A percentile compares a stretch with the other conserved stretches of the same genome.
Conservation (phyloP, 2,888 invertebrate species). For the Silvanus unidentatus region DNA sequence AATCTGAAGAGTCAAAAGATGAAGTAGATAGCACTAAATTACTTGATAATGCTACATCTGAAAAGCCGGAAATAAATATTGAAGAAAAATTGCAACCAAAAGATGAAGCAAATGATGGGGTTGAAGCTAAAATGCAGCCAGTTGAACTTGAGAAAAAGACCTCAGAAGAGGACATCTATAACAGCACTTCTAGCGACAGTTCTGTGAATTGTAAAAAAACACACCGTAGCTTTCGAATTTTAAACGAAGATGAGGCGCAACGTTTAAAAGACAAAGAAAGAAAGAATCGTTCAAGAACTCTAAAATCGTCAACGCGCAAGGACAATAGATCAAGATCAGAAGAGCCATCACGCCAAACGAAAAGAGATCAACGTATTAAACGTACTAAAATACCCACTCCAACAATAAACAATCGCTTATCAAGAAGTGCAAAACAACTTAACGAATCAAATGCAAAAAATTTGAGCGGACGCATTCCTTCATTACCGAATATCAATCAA, state of each 20-base stretch:
- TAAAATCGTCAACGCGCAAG: no score
- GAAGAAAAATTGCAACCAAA: constrained; percentile 13
- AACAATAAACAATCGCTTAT: constrained; percentile 25
- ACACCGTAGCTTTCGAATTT: constrained; percentile 41
- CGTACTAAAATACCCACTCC: constrained; percentile 39
- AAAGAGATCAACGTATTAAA: constrained; percentile 13
- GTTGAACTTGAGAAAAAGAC: constrained; percentile 4
- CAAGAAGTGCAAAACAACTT: constrained; percentile 39
- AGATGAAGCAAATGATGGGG: constrained; percentile 6
- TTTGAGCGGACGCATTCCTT: constrained; percentile 33
- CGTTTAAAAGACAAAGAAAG: no score
- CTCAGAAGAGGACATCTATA: constrained; percentile 18
- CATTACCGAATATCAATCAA: constrained; percentile 35
- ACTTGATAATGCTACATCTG: no score
- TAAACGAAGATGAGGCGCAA: constrained; percentile 31
- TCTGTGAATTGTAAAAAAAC: constrained; percentile 23
- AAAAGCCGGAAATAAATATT: no score
- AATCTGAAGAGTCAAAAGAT: constrained; percentile 38
- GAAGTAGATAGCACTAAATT: no score
- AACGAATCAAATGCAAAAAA: constrained; percentile 20
- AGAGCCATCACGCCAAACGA: background rate
- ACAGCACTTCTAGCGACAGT: constrained; percentile 16
- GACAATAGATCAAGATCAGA: constrained; percentile 2
- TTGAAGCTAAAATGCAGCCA: constrained; percentile 11
- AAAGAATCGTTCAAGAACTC: no score